Percentiles rank a stretch among this genome's conserved stretches.
phyloP scores from a whole-genome alignment of 2,113 vertebrate genomes.

The Neodon shergylaensis region DNA sequence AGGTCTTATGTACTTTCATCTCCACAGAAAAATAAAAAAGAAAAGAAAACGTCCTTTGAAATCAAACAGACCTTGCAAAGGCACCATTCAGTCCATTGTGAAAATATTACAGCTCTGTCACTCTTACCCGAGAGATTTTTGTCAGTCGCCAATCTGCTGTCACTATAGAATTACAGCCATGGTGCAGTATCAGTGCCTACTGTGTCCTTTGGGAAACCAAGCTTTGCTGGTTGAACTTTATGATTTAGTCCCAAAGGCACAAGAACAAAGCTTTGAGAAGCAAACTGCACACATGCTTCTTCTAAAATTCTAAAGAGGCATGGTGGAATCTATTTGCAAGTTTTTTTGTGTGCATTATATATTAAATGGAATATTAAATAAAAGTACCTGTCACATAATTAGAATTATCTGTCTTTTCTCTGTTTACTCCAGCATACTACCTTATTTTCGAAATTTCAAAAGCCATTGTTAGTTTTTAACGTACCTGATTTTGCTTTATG shows the following conservation, averaged over 20 bases:
- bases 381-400: slow-evolving; percentile 60
- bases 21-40: slow-evolving; percentile 73
- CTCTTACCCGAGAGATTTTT: slow-evolving; percentile 75
- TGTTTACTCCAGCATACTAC: slow-evolving; percentile 48
- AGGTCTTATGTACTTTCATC: slow-evolving; percentile 75
- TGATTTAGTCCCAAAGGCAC: slow-evolving; percentile 78
- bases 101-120: slow-evolving; percentile 77
- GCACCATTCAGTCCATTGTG: slow-evolving; percentile 75
- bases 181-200: slow-evolving; percentile 66
- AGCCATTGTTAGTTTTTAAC: slow-evolving; percentile 22
- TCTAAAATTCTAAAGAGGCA: slow-evolving; percentile 58
- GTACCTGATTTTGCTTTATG: neutral
- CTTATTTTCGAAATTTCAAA: slow-evolving; percentile 44
- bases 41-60: slow-evolving; percentile 75
- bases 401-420: slow-evolving; percentile 46
- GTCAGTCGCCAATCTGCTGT: slow-evolving; percentile 76
- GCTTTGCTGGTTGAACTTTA: slow-evolving; percentile 77
- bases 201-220: slow-evolving; percentile 77
- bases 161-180: slow-evolving; percentile 78
- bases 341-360: slow-evolving; percentile 48
- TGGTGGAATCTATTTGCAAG: slow-evolving; percentile 59
- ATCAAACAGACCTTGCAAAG: slow-evolving; percentile 80
- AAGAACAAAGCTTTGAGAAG: slow-evolving; percentile 77
- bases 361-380: slow-evolving; percentile 70
- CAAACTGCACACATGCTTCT: neutral